phyloP scores from a whole-genome alignment of 1,140 invertebrate genomes.

The Drosophila quadrilineata region DNA sequence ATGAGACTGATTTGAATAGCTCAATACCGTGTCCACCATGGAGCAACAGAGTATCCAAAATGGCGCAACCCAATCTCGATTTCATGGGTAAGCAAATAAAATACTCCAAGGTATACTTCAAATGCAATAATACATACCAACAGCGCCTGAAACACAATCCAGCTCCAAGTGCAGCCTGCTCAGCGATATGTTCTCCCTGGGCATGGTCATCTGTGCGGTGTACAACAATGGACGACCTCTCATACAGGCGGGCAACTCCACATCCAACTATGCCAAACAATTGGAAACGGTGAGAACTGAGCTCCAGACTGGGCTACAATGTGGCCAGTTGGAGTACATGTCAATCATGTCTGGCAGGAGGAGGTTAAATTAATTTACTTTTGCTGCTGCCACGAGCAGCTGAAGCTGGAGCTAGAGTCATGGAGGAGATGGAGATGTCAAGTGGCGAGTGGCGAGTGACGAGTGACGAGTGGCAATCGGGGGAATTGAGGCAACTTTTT shows the following conservation, averaged over 20 bases:
- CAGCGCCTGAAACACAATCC: slow-evolving; percentile 94
- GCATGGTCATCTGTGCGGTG: slow-evolving; percentile 94
- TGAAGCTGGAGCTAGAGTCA: neutral
- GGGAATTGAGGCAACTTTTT: slow-evolving; percentile 57
- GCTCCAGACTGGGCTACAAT: neutral
- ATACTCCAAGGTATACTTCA: neutral
- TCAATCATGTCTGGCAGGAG: neutral
- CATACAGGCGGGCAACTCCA: slow-evolving; percentile 94
- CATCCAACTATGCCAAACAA: slow-evolving; percentile 93
- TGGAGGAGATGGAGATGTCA: neutral
- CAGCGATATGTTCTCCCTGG: slow-evolving; percentile 97
- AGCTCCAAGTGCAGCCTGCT: slow-evolving; percentile 90
- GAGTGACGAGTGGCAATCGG: slow-evolving; percentile 54
- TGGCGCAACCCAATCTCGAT: slow-evolving; percentile 96
- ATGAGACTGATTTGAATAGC: slow-evolving; percentile 87
- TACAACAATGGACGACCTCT: slow-evolving; percentile 94
- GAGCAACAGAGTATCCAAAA: slow-evolving; percentile 94
- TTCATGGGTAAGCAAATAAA: slow-evolving; percentile 88
- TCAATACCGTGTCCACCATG: slow-evolving; percentile 89
- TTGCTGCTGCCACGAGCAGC: neutral
- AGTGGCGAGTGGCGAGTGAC: slow-evolving; percentile 22
- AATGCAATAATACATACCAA: slow-evolving; percentile 19
- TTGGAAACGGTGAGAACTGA: slow-evolving; percentile 88
- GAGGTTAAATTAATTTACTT: slow-evolving; percentile 51
- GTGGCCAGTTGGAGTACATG: neutral